Evolutionary conservation across 2,797 vertebrate genomes (phyloP).

Genomic region (Gephyroberyx darwinii): DNA sequence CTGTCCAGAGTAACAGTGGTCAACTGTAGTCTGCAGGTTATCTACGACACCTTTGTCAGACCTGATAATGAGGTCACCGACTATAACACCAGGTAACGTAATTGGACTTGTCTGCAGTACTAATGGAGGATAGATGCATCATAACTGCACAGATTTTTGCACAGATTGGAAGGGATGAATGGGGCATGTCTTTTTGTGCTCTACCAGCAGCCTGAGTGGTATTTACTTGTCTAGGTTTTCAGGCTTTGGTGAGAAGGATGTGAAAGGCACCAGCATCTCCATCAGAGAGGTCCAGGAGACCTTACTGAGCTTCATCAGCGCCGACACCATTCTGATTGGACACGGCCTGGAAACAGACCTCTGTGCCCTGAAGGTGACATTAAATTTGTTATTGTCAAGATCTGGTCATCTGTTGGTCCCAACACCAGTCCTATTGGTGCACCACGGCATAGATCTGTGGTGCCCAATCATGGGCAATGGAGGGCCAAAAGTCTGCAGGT

Average conservation of each 20-base stretch:
- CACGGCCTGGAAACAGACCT: slow-evolving; percentile 84
- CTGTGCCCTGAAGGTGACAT: slow-evolving; percentile 85
- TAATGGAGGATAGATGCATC: no score
- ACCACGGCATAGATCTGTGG: no score
- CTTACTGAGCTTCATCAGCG: slow-evolving; percentile 82
- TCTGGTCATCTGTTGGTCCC: no score
- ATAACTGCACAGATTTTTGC: no score
- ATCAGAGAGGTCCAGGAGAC: slow-evolving; percentile 81
- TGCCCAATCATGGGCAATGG: no score
- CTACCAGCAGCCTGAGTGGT: neutral
- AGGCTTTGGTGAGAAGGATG: slow-evolving; percentile 79
- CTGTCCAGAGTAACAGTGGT: slow-evolving; percentile 84
- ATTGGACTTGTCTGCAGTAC: no score
- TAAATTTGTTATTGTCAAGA: neutral
- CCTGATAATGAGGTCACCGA: slow-evolving; percentile 85
- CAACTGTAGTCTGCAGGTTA: slow-evolving; percentile 79
- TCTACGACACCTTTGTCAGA: slow-evolving; percentile 85
- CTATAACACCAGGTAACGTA: slow-evolving; percentile 83
- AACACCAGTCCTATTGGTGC: neutral
- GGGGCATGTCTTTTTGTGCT: neutral
- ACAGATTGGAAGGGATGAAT: no score
- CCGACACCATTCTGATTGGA: slow-evolving; percentile 84
- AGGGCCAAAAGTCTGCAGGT: no score
- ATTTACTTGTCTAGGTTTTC: slow-evolving; percentile 80
- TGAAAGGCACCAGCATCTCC: slow-evolving; percentile 73